Conservation (phyloP, 2,888 invertebrate genomes). For the Crocallis elinguaria region DNA sequence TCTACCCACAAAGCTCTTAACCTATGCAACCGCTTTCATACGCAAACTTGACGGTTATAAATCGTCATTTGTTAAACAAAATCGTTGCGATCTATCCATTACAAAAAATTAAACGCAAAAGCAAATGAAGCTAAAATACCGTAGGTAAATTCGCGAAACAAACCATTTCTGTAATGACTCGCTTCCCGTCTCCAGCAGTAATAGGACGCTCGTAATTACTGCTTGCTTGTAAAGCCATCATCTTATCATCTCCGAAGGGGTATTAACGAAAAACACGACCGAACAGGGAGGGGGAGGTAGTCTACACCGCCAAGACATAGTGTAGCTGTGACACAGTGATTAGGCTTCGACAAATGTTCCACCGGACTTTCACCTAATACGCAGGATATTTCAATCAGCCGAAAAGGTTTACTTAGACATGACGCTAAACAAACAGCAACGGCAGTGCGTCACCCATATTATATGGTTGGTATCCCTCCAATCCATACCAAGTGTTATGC, state of each 20-base stretch:
- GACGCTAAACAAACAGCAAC: too few species aligned
- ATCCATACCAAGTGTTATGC: too few species aligned
- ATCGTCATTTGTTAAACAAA: too few species aligned
- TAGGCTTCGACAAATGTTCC: neutral
- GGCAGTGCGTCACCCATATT: too few species aligned
- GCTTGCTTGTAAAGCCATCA: slow-evolving; percentile 82
- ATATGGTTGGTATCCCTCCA: too few species aligned
- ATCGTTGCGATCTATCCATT: too few species aligned
- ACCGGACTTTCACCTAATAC: too few species aligned
- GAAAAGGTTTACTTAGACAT: too few species aligned
- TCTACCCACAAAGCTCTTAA: too few species aligned
- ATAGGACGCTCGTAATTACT: slow-evolving; percentile 80
- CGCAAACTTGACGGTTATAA: too few species aligned
- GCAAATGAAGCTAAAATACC: slow-evolving; percentile 15
- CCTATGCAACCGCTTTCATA: too few species aligned
- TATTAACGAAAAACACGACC: slow-evolving; percentile 79
- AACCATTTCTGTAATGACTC: slow-evolving; percentile 59
- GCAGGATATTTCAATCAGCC: too few species aligned
- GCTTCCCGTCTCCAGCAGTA: slow-evolving; percentile 61
- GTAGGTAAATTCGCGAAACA: slow-evolving; percentile 50
- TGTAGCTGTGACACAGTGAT: slow-evolving; percentile 1
- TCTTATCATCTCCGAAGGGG: slow-evolving; percentile 80
- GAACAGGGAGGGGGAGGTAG: slow-evolving; percentile 34
- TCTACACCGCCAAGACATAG: slow-evolving; percentile 46
- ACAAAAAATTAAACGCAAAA: neutral